Base-by-base conservation (phyloP, 2,113 vertebrate genomes). In the Oxygymnocypris stewartii region DNA sequence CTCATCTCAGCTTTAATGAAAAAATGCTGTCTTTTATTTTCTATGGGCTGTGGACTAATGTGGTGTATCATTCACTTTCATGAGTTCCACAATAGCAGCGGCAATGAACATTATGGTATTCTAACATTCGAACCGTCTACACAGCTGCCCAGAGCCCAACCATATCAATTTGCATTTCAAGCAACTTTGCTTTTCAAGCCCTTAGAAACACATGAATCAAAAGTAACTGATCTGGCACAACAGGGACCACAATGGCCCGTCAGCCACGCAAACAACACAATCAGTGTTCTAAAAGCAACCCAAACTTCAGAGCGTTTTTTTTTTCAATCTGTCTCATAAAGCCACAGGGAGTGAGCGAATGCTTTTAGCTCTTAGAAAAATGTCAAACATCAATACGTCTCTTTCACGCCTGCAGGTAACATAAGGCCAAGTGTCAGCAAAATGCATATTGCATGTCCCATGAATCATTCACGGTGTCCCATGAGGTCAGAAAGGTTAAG, bases 11-110 rank as follows among this genome's bases (percentile, higher is more conserved):
- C 86, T 89, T 90, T 88, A 86, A 87, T 85, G 82, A 87, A 85
- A 90, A 90, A 89, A 82, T 79, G 85, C 90, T 86, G 84, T 86
- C 85, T 91, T 31, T 31, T 74, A 78, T 89, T 89, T 89, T 85
- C 90, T 69, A 77, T 78, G 40, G 75, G 88, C 89, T 88, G 63
- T 42, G 89, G 89, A 93, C 92, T 90, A 92, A 91, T 91, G 90
- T 75, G 4, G 42, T 87, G 87, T 75, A 59, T 87, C 89, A 74
- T 84, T 82, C 85, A 57, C 76, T 69, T 89, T 25, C 57, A 86
- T 89, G 90, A 84, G 84, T 79, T 87, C 84, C 49, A 49, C 84
- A 79, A 78, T 69, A 57, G 35, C 84, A 57, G 82, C 54, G 86
- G 79, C 59, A 5, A 85, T 81, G 87, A 90, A 88, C 91, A 85